phyloP scores from a whole-genome alignment of 2,113 vertebrate species.

The Connochaetes taurinus region DNA sequence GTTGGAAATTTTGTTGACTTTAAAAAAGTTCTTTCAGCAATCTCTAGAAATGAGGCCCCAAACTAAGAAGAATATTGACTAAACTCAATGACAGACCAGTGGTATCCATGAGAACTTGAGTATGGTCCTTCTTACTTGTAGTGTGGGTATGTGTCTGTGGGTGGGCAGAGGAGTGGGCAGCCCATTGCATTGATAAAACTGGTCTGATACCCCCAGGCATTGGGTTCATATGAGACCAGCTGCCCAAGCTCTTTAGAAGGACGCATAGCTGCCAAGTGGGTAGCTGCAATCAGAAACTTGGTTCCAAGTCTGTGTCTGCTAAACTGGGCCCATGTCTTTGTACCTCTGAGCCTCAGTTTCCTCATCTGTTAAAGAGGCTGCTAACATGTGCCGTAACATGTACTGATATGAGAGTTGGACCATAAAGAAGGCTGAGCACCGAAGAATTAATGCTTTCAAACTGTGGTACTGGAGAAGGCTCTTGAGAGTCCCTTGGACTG shows the following conservation, averaged over 20 bases:
- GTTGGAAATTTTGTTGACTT: neutral
- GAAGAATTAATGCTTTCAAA: neutral
- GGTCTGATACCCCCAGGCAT: rapidly evolving
- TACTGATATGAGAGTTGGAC: neutral
- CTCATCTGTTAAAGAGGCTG: neutral
- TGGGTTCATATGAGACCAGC: neutral
- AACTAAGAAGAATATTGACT: neutral
- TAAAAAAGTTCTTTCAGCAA: neutral
- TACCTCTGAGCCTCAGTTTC: neutral
- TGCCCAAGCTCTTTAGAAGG: neutral
- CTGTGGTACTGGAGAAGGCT: neutral
- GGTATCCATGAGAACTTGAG: neutral
- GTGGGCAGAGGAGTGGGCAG: rapidly evolving
- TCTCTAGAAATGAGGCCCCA: neutral
- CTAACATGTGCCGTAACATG: rapidly evolving
- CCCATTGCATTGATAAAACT: neutral
- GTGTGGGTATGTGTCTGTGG: rapidly evolving
- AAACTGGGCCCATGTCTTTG: rapidly evolving
- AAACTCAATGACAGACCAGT: rapidly evolving
- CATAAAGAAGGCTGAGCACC: neutral
- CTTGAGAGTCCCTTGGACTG: neutral
- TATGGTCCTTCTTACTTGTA: neutral
- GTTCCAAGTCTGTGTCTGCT: neutral
- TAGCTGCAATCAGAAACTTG: neutral
- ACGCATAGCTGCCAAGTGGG: neutral